phyloP scores from a whole-genome alignment of 2,888 invertebrate species.

The Cantharis rustica region DNA sequence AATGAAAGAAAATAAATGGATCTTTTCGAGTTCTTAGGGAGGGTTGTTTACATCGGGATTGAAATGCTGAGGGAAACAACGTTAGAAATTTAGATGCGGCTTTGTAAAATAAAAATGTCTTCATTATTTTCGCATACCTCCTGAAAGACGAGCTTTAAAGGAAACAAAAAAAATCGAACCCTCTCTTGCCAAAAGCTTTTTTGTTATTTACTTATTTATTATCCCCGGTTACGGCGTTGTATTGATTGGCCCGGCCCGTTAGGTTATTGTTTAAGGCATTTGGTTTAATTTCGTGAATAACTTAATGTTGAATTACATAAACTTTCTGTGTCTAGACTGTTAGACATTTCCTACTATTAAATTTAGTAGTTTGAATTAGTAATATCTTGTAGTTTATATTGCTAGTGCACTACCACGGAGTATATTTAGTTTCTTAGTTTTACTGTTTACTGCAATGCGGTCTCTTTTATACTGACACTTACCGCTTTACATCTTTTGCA shows the following conservation, averaged over 20 bases:
- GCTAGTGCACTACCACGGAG: conserved; percentile 25
- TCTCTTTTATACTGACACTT: conserved; percentile 34
- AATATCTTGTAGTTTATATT: conserved; percentile 29
- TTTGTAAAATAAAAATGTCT: conserved; percentile 40
- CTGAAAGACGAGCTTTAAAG: conserved; percentile 26
- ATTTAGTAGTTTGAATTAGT: conserved; percentile 30
- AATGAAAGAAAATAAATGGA: conserved; percentile 54
- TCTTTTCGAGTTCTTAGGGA: conserved; percentile 47
- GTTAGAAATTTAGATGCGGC: conserved; percentile 37
- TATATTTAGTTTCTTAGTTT: conserved; percentile 31
- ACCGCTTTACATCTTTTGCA: conserved; percentile 9
- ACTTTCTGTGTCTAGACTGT: conserved; percentile 23
- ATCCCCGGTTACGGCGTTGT: background rate
- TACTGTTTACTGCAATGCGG: conserved; percentile 35
- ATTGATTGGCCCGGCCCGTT: conserved; percentile 21
- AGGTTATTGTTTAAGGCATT: conserved; percentile 7
- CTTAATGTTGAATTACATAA: conserved; percentile 10
- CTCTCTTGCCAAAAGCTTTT: background rate
- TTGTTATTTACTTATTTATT: background rate
- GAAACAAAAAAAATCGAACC: conserved; percentile 18
- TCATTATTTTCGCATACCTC: conserved; percentile 35
- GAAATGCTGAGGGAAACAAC: conserved; percentile 37
- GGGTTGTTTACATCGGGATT: conserved; percentile 44
- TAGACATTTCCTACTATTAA: conserved; percentile 21
- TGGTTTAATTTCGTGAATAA: conserved; percentile 10